Evolutionary conservation across 2,888 invertebrate genomes (phyloP).

Genomic region (Emmelina monodactyla): DNA sequence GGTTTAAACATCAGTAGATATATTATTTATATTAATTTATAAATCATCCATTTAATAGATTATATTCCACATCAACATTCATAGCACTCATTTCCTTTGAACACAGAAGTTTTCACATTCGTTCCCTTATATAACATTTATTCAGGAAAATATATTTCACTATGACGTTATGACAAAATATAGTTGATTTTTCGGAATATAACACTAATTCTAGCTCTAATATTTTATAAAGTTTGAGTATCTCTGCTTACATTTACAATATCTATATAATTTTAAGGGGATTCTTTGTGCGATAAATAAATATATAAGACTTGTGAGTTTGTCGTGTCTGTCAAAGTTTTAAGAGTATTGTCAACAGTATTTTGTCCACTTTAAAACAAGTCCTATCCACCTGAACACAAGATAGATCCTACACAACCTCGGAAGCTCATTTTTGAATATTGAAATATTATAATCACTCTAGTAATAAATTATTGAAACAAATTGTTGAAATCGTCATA

Average conservation of each 20-base stretch:
- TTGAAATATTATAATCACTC: neutral
- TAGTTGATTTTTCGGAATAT: slow-evolving; percentile 39
- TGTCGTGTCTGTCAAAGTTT: slow-evolving; percentile 43
- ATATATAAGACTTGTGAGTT: slow-evolving; percentile 17
- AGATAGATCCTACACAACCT: slow-evolving; percentile 47
- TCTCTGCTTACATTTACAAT: slow-evolving; percentile 24
- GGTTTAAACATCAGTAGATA: no score
- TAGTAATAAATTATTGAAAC: no score
- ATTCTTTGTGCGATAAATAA: slow-evolving; percentile 52
- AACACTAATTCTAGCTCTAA: slow-evolving; percentile 33
- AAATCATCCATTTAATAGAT: slow-evolving; percentile 15
- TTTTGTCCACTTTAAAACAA: slow-evolving; percentile 31
- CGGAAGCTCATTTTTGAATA: slow-evolving; percentile 37
- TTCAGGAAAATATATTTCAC: neutral
- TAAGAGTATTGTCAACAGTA: slow-evolving; percentile 49
- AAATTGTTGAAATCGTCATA: no score
- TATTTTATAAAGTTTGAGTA: slow-evolving; percentile 28
- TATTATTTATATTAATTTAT: no score
- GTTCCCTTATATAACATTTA: slow-evolving; percentile 15
- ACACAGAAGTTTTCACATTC: slow-evolving; percentile 50
- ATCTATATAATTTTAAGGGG: slow-evolving; percentile 21
- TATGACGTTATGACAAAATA: slow-evolving; percentile 28
- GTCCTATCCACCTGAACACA: neutral
- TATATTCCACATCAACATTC: slow-evolving; percentile 37
- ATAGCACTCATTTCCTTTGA: slow-evolving; percentile 38